Percentiles rank a stretch among this genome's conserved stretches.
Conservation (phyloP, 2,888 invertebrate species). For the Zaprionus obscuricornis region DNA sequence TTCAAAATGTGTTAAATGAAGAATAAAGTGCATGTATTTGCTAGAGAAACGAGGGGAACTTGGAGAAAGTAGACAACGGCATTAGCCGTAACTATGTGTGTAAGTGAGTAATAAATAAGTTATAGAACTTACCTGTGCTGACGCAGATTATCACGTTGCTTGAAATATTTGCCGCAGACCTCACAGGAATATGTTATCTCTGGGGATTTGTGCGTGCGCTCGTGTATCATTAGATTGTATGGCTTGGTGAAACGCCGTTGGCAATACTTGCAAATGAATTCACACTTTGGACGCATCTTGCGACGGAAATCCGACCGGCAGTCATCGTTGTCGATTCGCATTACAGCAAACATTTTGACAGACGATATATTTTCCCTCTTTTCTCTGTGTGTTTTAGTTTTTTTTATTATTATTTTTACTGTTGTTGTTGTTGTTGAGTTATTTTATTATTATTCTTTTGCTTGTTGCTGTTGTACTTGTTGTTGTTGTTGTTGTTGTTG, state of each 20-base stretch:
- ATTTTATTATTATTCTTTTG: constrained; percentile 8
- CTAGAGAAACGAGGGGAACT: not conserved
- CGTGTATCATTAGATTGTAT: constrained; percentile 99
- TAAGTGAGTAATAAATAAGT: not conserved
- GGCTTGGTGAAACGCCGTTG: constrained; percentile 98
- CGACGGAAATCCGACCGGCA: constrained; percentile 93
- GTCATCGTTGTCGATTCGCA: constrained; percentile 94
- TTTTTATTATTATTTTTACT: constrained; percentile 7
- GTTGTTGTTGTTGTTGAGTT: constrained; percentile 9
- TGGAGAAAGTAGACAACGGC: not conserved
- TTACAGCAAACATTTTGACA: constrained; percentile 92
- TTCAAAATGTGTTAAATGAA: not conserved
- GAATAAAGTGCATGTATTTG: not conserved
- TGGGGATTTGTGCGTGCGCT: constrained; percentile 98
- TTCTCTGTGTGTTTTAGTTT: constrained; percentile 75
- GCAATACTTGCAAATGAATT: constrained; percentile 99
- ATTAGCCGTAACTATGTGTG: no score
- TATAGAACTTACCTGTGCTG: constrained; percentile 92
- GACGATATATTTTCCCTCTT: constrained; percentile 68
- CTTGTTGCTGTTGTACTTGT: no score
- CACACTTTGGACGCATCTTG: constrained; percentile 96
- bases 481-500: no score
- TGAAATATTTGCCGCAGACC: constrained; percentile 98
- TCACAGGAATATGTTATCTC: constrained; percentile 98
- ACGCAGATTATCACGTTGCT: constrained; percentile 97